Percentiles rank a stretch among this genome's conserved stretches.
Evolutionary conservation across 2,113 vertebrate genomes (phyloP).

Genomic region (Ptyas mucosa): DNA sequence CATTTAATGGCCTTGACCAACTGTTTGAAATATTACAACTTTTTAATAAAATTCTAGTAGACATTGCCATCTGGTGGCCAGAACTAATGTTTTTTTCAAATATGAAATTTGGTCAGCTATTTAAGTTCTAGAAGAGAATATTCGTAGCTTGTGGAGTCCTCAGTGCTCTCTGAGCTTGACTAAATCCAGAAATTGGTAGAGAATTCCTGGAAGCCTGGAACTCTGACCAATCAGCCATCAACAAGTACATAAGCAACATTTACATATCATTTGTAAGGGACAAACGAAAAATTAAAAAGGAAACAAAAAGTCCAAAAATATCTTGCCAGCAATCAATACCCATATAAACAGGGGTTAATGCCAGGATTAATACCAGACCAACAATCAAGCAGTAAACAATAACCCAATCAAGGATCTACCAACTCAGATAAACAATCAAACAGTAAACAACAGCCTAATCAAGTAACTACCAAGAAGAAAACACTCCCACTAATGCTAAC

Average conservation of each 20-base stretch:
- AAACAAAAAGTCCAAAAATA: neutral
- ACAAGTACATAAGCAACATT: neutral
- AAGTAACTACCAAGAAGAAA: neutral
- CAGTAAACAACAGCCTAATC: neutral
- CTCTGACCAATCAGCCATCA: neutral
- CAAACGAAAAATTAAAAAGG: neutral
- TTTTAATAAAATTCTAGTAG: neutral
- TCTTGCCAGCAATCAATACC: neutral
- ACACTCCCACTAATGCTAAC: neutral
- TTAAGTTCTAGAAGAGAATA: neutral
- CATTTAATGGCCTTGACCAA: neutral
- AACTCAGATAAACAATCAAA: neutral
- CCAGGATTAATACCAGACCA: neutral
- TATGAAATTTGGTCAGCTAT: neutral
- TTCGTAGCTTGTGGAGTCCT: neutral
- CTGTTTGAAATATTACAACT: neutral
- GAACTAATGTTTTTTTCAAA: neutral
- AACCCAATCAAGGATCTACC: neutral
- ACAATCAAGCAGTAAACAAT: neutral
- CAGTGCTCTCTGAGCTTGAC: neutral
- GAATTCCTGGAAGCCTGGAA: neutral
- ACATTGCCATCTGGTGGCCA: neutral
- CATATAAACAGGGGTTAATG: neutral
- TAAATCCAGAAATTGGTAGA: neutral
- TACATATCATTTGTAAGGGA: neutral